Base-by-base conservation (phyloP, 2,113 vertebrate genomes). In the Malurus melanocephalus region DNA sequence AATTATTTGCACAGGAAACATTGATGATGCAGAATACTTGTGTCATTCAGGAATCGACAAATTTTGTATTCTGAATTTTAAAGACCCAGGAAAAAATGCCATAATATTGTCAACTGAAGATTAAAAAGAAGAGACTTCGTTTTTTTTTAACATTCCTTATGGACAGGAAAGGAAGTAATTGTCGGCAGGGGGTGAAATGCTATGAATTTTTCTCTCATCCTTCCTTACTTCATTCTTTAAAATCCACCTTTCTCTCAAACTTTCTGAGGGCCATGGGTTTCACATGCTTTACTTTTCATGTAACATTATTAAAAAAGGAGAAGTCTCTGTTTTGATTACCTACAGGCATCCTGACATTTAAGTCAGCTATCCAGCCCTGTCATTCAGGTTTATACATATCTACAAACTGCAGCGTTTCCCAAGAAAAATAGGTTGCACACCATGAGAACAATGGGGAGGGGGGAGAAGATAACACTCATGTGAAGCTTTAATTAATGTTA, bases 401-500 rank as follows among this genome's bases (percentile, higher is more conserved):
- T 68, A 88, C 52, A 78, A 38, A 72, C 26, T 10, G 49, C 65
- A 93, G 49, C 4, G 2, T 72, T 92, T 91, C 67, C 77, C 40
- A 45, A 67, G 4, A 60, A 24, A 84, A 84, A 67, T 4, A 73
- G 9, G 11, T 83, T 90, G 49, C 72, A 65, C 55, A n/a, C 43
- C 0, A 6, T 16, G 79, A 92, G 72, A 92, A 94, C 85, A 93
- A 89, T 73, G n/a, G 27, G 11, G 7, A 14, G 9, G 19, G 4
- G 5, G 51, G 74, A 62, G 66, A 51, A 86, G 72, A 72, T 21
- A 92, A 67, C 75, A 67, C 11, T 67, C 15, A 45, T 76, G 60
- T 4, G 5, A 96, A 80, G 59, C 56, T 80, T 92, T 94, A 95
- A 95, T 95, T 92, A 93, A 89, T 89, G 88, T 86, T 93, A 88